Percentiles rank a stretch among this genome's conserved stretches.
Conservation (phyloP, 2,113 vertebrate genomes). For the Atrichornis clamosus region DNA sequence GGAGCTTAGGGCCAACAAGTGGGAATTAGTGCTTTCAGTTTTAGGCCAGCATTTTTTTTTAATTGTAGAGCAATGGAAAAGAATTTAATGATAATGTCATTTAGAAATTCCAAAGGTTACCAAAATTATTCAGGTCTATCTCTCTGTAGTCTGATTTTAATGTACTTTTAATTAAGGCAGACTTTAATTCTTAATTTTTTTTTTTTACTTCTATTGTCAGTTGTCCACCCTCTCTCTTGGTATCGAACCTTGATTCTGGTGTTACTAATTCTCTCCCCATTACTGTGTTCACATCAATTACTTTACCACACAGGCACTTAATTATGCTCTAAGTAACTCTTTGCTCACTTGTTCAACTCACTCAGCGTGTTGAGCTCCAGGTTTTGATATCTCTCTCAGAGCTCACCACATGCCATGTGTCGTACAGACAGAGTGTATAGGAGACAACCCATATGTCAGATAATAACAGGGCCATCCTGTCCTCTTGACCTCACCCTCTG, state of each 20-base stretch:
- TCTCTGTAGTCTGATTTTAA: not conserved
- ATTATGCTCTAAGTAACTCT: not conserved
- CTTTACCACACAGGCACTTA: not conserved
- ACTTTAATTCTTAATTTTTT: not conserved
- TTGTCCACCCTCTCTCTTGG: not conserved
- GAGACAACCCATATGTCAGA: conserved; percentile 54
- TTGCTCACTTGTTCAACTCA: not conserved
- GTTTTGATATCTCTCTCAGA: not conserved
- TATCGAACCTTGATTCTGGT: not conserved
- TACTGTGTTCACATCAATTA: not conserved
- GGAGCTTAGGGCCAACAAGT: not conserved
- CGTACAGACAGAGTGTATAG: not conserved
- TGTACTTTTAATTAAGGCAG: not conserved
- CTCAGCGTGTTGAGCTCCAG: not conserved
- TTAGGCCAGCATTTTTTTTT: not conserved
- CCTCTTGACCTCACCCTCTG: conserved; percentile 63
- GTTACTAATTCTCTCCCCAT: not conserved
- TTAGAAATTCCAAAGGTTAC: not conserved
- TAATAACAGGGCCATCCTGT: conserved; percentile 46
- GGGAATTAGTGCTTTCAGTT: not conserved
- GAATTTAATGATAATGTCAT: not conserved
- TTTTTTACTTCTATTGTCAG: not conserved
- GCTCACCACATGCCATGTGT: not conserved
- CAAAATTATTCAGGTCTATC: not conserved
- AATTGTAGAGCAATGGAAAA: not conserved